phyloP scores from a whole-genome alignment of 2,797 vertebrate genomes.

The Alca torda region DNA sequence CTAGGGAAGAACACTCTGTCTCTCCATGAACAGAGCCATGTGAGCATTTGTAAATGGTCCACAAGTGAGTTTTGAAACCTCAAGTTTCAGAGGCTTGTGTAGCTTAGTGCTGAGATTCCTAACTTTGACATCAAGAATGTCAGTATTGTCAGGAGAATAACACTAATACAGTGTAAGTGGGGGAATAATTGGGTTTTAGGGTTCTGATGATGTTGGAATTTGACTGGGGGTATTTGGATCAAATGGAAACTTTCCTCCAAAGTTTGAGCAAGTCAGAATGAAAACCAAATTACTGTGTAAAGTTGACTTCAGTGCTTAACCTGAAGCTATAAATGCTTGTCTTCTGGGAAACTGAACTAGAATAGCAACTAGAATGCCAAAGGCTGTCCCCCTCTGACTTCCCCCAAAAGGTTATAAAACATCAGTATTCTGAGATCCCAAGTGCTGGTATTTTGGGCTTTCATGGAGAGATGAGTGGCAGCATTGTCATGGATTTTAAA shows the following conservation, averaged over 20 bases:
- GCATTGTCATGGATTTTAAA: background rate
- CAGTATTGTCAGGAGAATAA: background rate
- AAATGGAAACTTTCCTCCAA: background rate
- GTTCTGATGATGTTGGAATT: background rate
- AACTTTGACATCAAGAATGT: background rate
- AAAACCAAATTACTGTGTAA: background rate
- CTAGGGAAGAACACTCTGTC: background rate
- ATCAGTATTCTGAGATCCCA: slow-evolving; percentile 22
- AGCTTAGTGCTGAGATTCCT: background rate
- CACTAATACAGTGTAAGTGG: background rate
- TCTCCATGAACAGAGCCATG: background rate
- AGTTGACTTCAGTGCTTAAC: background rate
- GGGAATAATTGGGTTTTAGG: background rate
- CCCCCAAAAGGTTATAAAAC: background rate
- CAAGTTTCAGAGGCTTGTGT: background rate
- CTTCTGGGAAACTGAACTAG: slow-evolving; percentile 33
- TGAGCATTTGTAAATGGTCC: background rate
- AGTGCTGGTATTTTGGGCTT: slow-evolving; percentile 43
- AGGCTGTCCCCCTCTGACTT: background rate
- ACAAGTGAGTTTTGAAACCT: background rate
- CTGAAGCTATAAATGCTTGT: slow-evolving; percentile 6
- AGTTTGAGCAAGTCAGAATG: background rate
- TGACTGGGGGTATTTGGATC: background rate
- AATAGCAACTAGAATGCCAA: slow-evolving; percentile 1
- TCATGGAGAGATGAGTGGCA: background rate